Evolutionary conservation across 1,140 invertebrate genomes (phyloP).

Genomic region (Rhizoglyphus robini): DNA sequence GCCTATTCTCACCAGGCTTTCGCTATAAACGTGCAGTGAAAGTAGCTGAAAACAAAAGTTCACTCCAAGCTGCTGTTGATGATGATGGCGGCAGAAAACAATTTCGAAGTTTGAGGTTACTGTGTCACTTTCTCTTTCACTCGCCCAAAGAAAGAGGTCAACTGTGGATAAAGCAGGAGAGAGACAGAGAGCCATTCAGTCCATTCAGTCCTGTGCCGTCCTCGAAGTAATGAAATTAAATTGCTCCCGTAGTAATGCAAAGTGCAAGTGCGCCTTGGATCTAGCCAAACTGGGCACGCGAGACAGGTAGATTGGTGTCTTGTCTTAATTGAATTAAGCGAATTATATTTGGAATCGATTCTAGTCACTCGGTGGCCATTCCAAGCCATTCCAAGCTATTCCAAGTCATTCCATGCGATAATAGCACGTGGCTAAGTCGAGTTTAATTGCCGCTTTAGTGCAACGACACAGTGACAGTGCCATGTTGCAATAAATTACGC

Average conservation of each 20-base stretch:
- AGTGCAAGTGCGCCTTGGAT: neutral
- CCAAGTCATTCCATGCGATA: too few relatives aligned
- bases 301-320: too few relatives aligned
- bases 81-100: neutral
- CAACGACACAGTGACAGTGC: too few relatives aligned
- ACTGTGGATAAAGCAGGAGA: slow-evolving; percentile 5
- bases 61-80: neutral
- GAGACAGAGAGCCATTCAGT: neutral
- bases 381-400: too few relatives aligned
- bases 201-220: neutral
- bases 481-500: too few relatives aligned
- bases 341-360: too few relatives aligned
- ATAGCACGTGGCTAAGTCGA: too few relatives aligned
- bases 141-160: neutral
- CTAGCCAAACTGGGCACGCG: too few relatives aligned
- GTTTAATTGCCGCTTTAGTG: too few relatives aligned
- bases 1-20: slow-evolving; percentile 3
- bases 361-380: too few relatives aligned
- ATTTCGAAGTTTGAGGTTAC: slow-evolving; percentile 18
- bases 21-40: neutral
- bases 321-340: too few relatives aligned
- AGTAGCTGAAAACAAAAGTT: slow-evolving; percentile 10
- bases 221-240: slow-evolving; percentile 15
- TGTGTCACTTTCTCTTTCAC: slow-evolving; percentile 17
- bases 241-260: neutral